phyloP scores from a whole-genome alignment of 2,113 vertebrate genomes.

The Cricetomys ansorgei region DNA sequence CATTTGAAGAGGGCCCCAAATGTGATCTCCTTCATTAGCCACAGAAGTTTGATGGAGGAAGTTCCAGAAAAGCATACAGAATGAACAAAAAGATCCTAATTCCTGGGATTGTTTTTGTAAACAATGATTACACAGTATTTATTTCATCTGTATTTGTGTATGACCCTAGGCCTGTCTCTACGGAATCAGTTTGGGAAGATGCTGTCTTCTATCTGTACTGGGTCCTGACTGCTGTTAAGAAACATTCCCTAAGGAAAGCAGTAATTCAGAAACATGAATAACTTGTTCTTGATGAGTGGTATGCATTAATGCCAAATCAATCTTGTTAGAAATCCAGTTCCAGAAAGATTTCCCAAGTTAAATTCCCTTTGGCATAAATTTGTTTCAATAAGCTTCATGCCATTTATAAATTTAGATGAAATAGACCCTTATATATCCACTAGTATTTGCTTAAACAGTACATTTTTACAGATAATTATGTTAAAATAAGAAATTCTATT shows the following conservation, averaged over 20 bases:
- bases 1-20: neutral
- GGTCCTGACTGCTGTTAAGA: neutral
- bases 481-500: slow-evolving; percentile 36
- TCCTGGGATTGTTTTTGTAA: slow-evolving; percentile 2
- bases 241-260: slow-evolving; percentile 58
- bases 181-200: neutral
- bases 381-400: neutral
- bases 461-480: slow-evolving; percentile 3
- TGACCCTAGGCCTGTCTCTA: neutral
- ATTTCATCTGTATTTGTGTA: neutral
- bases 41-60: neutral
- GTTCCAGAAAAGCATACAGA: neutral
- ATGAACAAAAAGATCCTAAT: neutral
- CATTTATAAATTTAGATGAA: slow-evolving; percentile 41
- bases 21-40: neutral
- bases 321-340: slow-evolving; percentile 44
- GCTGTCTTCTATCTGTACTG: neutral
- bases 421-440: neutral
- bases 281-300: neutral
- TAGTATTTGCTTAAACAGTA: slow-evolving; percentile 27
- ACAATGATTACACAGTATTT: neutral
- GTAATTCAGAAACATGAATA: slow-evolving; percentile 51
- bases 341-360: slow-evolving; percentile 32
- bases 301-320: neutral
- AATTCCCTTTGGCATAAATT: slow-evolving; percentile 47